These are phyloP conservation scores for Sapayoa aenigma DNA, from an alignment of 2,113 vertebrate species.

Conservation along the genomic window DNA sequence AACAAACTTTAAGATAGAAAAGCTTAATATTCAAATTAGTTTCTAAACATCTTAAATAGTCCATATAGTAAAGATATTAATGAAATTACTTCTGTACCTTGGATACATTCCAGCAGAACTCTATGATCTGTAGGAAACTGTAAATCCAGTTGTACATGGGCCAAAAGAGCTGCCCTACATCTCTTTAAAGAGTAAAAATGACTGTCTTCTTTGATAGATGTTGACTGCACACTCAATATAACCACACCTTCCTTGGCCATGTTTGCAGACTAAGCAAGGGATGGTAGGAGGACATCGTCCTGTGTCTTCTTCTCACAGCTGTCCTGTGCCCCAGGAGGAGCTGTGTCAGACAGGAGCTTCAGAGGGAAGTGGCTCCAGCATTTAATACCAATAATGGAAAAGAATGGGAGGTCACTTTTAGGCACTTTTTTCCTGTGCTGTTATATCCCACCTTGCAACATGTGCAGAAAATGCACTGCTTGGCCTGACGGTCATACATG, in stretches of 20 bases:
- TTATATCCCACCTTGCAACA: not conserved
- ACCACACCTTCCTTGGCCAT: not conserved
- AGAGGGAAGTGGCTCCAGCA: not conserved
- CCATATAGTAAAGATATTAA: not conserved
- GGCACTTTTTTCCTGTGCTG: not conserved
- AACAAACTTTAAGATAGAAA: not conserved
- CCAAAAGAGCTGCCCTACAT: not conserved
- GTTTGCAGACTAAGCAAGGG: rapidly evolving
- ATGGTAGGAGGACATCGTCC: rapidly evolving
- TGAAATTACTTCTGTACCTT: not conserved
- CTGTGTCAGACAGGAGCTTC: not conserved
- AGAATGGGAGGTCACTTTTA: not conserved
- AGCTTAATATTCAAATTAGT: not conserved
- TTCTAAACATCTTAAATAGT: not conserved
- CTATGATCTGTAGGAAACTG: not conserved
- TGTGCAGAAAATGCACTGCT: rapidly evolving
- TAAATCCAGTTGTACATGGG: not conserved
- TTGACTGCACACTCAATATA: not conserved
- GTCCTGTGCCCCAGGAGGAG: not conserved
- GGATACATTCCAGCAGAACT: not conserved
- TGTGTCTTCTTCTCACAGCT: not conserved
- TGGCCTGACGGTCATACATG: not conserved
- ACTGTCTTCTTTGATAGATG: not conserved
- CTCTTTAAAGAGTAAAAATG: not conserved
- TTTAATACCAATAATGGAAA: not conserved